Base-by-base conservation (phyloP, 2,797 vertebrate species). In the Gallinago stenura region DNA sequence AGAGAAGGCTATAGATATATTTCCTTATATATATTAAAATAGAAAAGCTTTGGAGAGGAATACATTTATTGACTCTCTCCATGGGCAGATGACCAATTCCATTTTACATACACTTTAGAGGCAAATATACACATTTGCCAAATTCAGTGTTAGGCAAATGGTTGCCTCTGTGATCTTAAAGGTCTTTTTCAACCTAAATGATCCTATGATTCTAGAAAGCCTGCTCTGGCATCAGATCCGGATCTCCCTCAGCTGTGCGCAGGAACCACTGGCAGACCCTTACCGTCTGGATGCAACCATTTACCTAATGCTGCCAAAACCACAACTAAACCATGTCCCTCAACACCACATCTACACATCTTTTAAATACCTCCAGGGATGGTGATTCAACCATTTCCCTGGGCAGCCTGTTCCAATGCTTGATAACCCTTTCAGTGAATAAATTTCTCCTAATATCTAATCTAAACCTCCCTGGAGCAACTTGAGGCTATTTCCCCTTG, bases 341-440 rank as follows among this genome's bases (percentile, higher is more conserved):
- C 20, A 60, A 9, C 1, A 2, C 7, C 53, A 46, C n/a, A 18
- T 24, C 48, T 45, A 30, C 28, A 20, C 0, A 0, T 20, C 6
- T 78, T 86, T 60, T 54, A 86, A 79, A 68, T 5, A 9, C 22
- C 24, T 64, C 4, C 20, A 51, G n/a, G 12, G 15, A 58, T 58
- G 26, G 6, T 3, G 35, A 46, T 24, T 37, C 18, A 4, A 15
- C 11, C 13, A 22, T 10, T 46, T 60, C 45, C 20, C 35, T 43
- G 20, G 25, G 7, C 10, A 89, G 33, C 12, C 39, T 50, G 10
- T 39, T 66, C 25, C 19, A 68, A 5, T 19, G 9, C 1, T 13
- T 71, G 22, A 33, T 7, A 75, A 54, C 8, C 8, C 0, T 60
- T 76, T 12, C 0, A 0, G 16, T 50, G 17, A 68, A 62, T 7